A percentile compares a stretch with the other conserved stretches of the same genome.
These are phyloP conservation scores for Mycalesis mineus DNA, from an alignment of 2,888 invertebrate species.

Conservation along the genomic window DNA sequence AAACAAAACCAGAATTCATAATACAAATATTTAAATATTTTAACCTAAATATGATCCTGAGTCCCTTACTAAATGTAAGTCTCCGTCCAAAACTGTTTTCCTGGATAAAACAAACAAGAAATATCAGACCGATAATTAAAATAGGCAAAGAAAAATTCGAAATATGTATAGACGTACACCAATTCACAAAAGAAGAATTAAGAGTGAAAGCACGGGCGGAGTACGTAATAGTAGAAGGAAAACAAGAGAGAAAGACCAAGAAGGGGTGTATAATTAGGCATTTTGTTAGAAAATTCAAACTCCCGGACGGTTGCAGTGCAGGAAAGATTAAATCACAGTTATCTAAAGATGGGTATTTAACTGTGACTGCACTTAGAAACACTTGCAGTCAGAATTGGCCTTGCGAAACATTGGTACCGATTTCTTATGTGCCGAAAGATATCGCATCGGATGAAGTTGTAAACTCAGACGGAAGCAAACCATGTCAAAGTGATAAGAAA, in stretches of 20 bases:
- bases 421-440: conserved; percentile 29
- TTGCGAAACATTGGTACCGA: conserved; percentile 44
- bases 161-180: conserved; percentile 51
- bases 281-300: conserved; percentile 56
- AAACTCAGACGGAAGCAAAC: conserved; percentile 10
- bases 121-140: conserved; percentile 46
- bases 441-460: conserved; percentile 14
- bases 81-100: conserved; percentile 33
- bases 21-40: neutral
- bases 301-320: conserved; percentile 55
- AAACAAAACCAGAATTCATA: no score
- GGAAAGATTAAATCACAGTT: conserved; percentile 45
- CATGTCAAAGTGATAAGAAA: neutral
- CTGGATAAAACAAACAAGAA: conserved; percentile 39
- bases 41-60: conserved; percentile 33
- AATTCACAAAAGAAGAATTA: conserved; percentile 56
- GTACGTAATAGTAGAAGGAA: conserved; percentile 61
- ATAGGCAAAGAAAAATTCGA: conserved; percentile 55
- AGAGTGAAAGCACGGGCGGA: conserved; percentile 55
- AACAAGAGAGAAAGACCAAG: conserved; percentile 54
- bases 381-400: conserved; percentile 39
- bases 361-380: conserved; percentile 50
- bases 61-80: conserved; percentile 25
- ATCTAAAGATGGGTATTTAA: conserved; percentile 52
- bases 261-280: conserved; percentile 48